These are phyloP conservation scores for Delphinapterus leucas DNA, from an alignment of 2,113 vertebrate genomes.

Conservation along the genomic window DNA sequence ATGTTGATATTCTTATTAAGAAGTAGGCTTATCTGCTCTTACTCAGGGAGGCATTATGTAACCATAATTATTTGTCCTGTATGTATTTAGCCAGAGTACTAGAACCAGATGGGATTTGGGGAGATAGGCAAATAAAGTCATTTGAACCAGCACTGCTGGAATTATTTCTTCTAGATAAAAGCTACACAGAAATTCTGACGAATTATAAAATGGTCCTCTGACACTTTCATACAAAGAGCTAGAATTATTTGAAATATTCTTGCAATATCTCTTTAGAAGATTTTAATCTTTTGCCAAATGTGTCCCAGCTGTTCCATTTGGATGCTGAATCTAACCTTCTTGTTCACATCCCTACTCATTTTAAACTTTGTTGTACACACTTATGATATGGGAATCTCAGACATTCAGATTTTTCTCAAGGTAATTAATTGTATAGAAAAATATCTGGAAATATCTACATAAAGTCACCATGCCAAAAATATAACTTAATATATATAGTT, in stretches of 20 bases:
- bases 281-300: neutral
- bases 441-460: neutral
- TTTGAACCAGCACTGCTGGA: neutral
- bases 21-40: neutral
- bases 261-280: neutral
- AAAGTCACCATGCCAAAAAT: neutral
- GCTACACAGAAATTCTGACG: neutral
- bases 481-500: neutral
- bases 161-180: constrained; percentile 9
- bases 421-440: neutral
- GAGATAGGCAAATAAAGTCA: neutral
- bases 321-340: neutral
- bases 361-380: neutral
- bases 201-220: neutral
- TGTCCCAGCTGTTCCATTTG: neutral
- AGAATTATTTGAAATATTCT: constrained; percentile 21
- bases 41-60: neutral
- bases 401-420: neutral
- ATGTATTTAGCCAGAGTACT: neutral
- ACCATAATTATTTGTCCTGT: neutral
- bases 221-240: neutral
- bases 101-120: neutral
- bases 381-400: neutral
- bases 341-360: neutral
- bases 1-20: neutral